Percentiles rank a stretch among this genome's conserved stretches.
These are phyloP conservation scores for Heterocephalus glaber DNA, from an alignment of 2,113 vertebrate species.

Conservation along the genomic window DNA sequence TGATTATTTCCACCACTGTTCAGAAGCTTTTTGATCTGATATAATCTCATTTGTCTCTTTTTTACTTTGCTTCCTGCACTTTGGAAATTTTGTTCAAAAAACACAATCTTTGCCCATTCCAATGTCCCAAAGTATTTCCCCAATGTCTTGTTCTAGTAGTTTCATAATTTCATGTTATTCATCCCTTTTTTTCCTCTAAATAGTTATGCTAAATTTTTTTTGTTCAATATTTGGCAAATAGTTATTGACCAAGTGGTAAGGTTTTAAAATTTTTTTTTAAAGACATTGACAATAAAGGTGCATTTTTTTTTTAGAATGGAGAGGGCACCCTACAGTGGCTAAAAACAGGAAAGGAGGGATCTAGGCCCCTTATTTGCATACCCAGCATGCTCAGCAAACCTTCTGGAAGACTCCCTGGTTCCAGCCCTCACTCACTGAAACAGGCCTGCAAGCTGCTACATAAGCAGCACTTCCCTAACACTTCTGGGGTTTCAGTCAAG, in stretches of 20 bases:
- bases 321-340: background rate
- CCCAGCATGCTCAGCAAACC: background rate
- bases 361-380: background rate
- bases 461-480: background rate
- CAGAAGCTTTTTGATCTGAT: background rate
- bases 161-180: background rate
- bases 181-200: background rate
- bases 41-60: background rate
- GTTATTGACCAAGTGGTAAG: background rate
- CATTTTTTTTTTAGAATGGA: background rate
- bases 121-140: background rate
- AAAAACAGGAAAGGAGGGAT: background rate
- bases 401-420: background rate
- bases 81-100: background rate
- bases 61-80: background rate
- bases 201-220: background rate
- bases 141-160: background rate
- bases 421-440: background rate
- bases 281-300: background rate
- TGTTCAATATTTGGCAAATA: constrained; percentile 6
- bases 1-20: background rate
- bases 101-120: background rate
- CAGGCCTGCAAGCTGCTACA: background rate
- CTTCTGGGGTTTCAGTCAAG: background rate
- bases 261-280: background rate